Conservation (phyloP, 2,797 vertebrate genomes). For the Neosalanx taihuensis region DNA sequence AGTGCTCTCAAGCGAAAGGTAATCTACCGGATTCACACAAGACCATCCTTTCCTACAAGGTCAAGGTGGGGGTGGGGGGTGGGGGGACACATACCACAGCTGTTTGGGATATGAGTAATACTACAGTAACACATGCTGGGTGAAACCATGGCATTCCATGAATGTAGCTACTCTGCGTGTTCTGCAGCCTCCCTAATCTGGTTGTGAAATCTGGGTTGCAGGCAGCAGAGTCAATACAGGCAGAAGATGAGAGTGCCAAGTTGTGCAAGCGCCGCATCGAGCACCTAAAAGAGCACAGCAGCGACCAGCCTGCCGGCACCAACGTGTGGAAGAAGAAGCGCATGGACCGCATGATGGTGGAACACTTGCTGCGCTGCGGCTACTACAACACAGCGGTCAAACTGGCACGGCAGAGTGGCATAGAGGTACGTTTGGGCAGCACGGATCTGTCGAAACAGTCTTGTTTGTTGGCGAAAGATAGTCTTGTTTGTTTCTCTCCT, state of each 20-base stretch:
- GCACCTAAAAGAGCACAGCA: slow-evolving; percentile 97
- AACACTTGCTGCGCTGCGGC: slow-evolving; percentile 94
- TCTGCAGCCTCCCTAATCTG: not conserved
- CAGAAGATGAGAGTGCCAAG: slow-evolving; percentile 97
- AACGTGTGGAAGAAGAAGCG: slow-evolving; percentile 98
- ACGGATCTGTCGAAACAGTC: too few relatives aligned
- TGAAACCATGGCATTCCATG: too few relatives aligned
- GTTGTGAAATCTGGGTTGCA: slow-evolving; percentile 44
- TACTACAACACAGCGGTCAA: slow-evolving; percentile 98
- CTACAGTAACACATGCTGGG: too few relatives aligned
- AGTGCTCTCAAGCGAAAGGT: slow-evolving; percentile 98
- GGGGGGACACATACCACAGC: too few relatives aligned
- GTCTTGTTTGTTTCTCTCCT: too few relatives aligned
- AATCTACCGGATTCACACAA: slow-evolving; percentile 8
- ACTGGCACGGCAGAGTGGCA: slow-evolving; percentile 93
- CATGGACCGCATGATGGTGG: slow-evolving; percentile 99
- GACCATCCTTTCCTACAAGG: not conserved
- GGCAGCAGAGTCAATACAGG: slow-evolving; percentile 98
- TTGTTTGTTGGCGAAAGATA: too few relatives aligned
- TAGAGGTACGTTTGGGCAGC: slow-evolving; percentile 79
- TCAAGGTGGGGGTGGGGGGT: too few relatives aligned
- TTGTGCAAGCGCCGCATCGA: slow-evolving; percentile 96
- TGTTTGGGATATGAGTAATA: too few relatives aligned
- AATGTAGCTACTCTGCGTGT: too few relatives aligned
- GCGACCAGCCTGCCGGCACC: slow-evolving; percentile 89